Base-by-base conservation (phyloP, 2,888 invertebrate genomes). In the Cantharis rufa region DNA sequence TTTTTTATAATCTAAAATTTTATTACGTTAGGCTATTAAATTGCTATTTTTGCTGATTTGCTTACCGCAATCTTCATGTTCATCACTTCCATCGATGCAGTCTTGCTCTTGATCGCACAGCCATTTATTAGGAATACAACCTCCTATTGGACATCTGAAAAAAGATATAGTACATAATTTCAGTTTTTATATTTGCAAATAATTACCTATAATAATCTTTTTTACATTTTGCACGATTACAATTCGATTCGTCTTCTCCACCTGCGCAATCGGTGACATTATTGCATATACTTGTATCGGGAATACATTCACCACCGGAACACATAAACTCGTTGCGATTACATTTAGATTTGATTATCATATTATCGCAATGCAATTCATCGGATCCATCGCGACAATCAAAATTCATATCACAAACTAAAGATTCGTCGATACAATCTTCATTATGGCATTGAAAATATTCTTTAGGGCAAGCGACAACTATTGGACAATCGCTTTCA, bases 91-190 rank as follows among this genome's bases (percentile, higher is more conserved):
- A 86, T 96, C 96, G 0, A 85, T 82, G 85, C 97, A 97, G 87
- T 97, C 96, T 66, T 89, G 88, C n/a, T 90, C 89, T 0, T 91
- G 91, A 85, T 97, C 94, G 86, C 96, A 96, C 66, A 92, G 91
- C 89, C 91, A 91, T 70, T 86, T 89, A 76, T 91, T 87, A 5
- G 92, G 90, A 71, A 97, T 91, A 84, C 97, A 97, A 16, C 90
- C 88, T 0, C 93, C 93, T 79, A 91, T 91, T 21, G 87, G 87
- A 84, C 96, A 96, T 78, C 91, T 91, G 85, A 90, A 94, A 83
- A 76, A 72, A 70, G n/a, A 70, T 61, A 62, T 4, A 18, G 18
- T 2, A 18, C 18, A 1, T 18, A 18, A 18, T 15, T 11, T 32
- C 4, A 61, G 2, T 10, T 15, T 32, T 32, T 70, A 32, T 15